Evolutionary conservation across 2,888 invertebrate species (phyloP), one percentile per base, ranked within the genome.

Genomic region (Ferdinandea cuprea): DNA sequence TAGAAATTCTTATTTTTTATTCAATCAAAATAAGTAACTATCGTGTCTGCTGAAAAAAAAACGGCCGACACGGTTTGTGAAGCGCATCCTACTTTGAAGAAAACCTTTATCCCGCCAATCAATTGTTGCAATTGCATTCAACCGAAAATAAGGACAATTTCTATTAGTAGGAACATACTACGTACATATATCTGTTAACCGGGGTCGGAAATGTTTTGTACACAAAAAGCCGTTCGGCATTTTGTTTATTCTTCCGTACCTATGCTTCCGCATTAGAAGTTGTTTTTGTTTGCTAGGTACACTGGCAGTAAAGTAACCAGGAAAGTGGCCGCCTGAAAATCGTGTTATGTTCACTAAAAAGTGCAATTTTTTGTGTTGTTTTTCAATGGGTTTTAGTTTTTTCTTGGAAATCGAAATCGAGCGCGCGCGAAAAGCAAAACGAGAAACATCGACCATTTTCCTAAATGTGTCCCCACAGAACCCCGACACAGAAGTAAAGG

Each of bases 361-460:
- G 59, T 28, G 42, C 68, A 54, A 44, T 35, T 42, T 68, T 61
- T 13, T 25, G 44, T 52, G 7, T 35, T 21, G 56, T 44, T 50
- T 17, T 61, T 72, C 61, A 37, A 48, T 77, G 63, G 58, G 13
- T 37, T 52, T 52, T 72, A 13, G n/a, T 30, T 42, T 52, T 35
- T 81, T 77, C 78, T 30, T 66, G 56, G 83, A 73, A 83, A 78
- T 68, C 42, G 66, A 83, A 78, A 66, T 78, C 68, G 56, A 28
- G 71, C 35, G 65, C 63, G 77, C 81, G 72, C 78, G 83, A 83
- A 73, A 78, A 68, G 78, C 83, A 78, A 83, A 83, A 83, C 68
- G 37, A 73, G 11, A 8, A 72, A 78, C 83, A 78, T 66, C 66
- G 72, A 58, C 40, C 30, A 66, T 73, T 83, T 81, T 30, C 56